These are phyloP conservation scores for Panurus biarmicus DNA, from an alignment of 2,113 vertebrate genomes.

Conservation along the genomic window DNA sequence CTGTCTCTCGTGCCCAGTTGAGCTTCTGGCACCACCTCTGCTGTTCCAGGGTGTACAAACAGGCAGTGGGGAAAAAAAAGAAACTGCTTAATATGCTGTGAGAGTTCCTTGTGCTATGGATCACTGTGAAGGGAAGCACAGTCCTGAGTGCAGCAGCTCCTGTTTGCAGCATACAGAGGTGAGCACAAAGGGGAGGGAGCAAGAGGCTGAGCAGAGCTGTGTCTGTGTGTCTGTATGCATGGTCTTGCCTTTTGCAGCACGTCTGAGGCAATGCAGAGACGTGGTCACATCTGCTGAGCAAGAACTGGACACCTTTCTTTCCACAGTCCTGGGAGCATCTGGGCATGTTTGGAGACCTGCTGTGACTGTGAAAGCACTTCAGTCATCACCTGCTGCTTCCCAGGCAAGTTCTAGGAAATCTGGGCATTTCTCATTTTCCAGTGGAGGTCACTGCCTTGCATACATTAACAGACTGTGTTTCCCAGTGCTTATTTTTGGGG, in stretches of 20 bases:
- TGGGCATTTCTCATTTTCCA: not conserved
- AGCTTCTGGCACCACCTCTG: not conserved
- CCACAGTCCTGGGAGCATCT: not conserved
- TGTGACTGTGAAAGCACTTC: not conserved
- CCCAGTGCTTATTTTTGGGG: not conserved
- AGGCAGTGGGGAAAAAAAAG: not conserved
- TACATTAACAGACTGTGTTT: not conserved
- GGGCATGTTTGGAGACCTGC: not conserved
- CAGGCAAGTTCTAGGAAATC: not conserved
- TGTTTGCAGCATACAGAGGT: rapidly evolving
- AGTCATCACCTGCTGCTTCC: not conserved
- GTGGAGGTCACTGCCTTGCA: not conserved
- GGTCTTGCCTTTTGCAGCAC: not conserved
- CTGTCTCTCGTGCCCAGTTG: rapidly evolving
- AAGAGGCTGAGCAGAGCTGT: not conserved
- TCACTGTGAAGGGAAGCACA: not conserved
- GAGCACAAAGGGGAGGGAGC: not conserved
- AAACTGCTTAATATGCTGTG: too few relatives aligned
- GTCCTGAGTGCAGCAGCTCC: not conserved
- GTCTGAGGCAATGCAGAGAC: not conserved
- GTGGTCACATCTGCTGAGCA: not conserved
- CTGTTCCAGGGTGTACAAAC: not conserved
- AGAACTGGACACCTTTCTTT: not conserved
- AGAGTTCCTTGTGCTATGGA: not conserved
- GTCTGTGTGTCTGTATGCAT: not conserved